Evolutionary conservation across 2,888 invertebrate species (phyloP), one percentile per base, ranked within the genome.

Genomic region (Quadriops clusia): DNA sequence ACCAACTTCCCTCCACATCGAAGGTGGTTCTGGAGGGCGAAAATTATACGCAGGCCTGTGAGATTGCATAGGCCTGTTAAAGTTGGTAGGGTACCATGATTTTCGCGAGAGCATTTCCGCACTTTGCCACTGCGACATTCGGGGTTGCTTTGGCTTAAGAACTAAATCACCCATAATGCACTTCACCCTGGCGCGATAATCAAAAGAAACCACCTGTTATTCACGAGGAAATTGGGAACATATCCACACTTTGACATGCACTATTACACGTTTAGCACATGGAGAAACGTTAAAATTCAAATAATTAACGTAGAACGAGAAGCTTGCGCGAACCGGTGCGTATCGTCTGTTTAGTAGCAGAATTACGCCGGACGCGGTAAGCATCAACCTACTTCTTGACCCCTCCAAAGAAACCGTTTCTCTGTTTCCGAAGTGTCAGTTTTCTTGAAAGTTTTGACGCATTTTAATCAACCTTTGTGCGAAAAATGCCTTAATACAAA

Each of bases 71-170:
- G 74, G 65, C 17, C 20, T 33, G 10, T 30, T 28, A 17, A 71
- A 64, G 49, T 75, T 68, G 51, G 75, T 64, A 49, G 74, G 72
- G 23, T 75, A 73, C 74, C 77, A 77, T 37, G 76, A 74, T 44
- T 77, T 67, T 13, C 59, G 46, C 20, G 47, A 40, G 5, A 62
- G 40, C 56, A 61, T 56, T 36, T 59, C 61, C 29, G 52, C 58
- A 55, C 42, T 56, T 33, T 57, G 57, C 57, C 58, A 60, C 27
- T 58, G 56, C 6, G 51, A 47, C 61, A 63, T 44, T 65, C 72
- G 34, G 35, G 54, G 51, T 63, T 70, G 60, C 68, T 51, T 73
- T 54, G 75, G 76, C 65, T 75, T 74, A 57, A 77, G 67, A 55
- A 74, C 49, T 48, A 68, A 61, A 59, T 72, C 72, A 51, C 74